Conservation (phyloP, 2,797 vertebrate species). For the Sebastes wilsoni region DNA sequence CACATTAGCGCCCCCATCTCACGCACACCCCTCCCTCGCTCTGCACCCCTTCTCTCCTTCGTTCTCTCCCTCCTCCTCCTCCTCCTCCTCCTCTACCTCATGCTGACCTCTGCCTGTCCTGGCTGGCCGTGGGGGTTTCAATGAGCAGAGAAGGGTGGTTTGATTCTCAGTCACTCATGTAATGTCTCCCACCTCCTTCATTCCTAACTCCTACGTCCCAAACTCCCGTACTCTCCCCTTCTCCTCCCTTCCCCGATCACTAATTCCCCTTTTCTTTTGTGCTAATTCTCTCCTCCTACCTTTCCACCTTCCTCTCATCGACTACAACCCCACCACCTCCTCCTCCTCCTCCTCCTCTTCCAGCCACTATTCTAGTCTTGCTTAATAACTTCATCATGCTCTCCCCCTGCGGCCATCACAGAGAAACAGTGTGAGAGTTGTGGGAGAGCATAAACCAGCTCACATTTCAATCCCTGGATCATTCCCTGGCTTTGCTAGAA, state of each 20-base stretch:
- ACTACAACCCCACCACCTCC: slow-evolving; percentile 11
- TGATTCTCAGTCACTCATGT: slow-evolving; percentile 59
- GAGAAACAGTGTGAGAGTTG: slow-evolving; percentile 50
- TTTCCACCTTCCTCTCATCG: slow-evolving; percentile 27
- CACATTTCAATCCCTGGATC: slow-evolving; percentile 80
- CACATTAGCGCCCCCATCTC: slow-evolving; percentile 80
- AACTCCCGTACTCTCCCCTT: slow-evolving; percentile 5
- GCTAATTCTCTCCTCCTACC: slow-evolving; percentile 35
- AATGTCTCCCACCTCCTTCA: slow-evolving; percentile 38
- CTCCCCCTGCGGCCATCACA: slow-evolving; percentile 49
- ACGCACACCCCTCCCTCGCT: slow-evolving; percentile 31
- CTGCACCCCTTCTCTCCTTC: slow-evolving; percentile 43
- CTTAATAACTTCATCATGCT: slow-evolving; percentile 84
- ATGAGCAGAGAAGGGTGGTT: slow-evolving; percentile 33
- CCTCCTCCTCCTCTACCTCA: slow-evolving; percentile 65
- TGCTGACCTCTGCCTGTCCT: slow-evolving; percentile 74
- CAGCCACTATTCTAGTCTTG: slow-evolving; percentile 52
- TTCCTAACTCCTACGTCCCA: slow-evolving; percentile 29
- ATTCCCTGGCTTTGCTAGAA: slow-evolving; percentile 60
- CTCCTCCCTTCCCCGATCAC: background rate
- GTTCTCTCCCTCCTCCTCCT: slow-evolving; percentile 12
- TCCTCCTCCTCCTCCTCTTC: background rate
- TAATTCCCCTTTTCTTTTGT: slow-evolving; percentile 25
- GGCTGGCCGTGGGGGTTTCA: slow-evolving; percentile 59
- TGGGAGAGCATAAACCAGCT: slow-evolving; percentile 62